Evolutionary conservation across 2,888 invertebrate genomes (phyloP).

Genomic region (Malthinus flaveolus): DNA sequence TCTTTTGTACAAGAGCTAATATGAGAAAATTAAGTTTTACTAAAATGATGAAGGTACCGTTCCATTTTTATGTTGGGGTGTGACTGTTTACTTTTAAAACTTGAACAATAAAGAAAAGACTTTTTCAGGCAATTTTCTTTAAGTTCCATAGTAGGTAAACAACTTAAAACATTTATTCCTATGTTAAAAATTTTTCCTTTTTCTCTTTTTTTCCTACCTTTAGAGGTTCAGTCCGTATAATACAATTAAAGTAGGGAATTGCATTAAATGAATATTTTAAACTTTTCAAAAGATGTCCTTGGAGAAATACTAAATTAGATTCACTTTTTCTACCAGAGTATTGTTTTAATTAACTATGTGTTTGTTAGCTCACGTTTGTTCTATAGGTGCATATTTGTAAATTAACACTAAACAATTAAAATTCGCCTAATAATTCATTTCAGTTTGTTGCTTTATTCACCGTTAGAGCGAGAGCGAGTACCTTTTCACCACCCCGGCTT

Average conservation of each 20-base stretch:
- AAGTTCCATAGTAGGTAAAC: constrained; percentile 33
- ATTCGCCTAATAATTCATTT: not conserved
- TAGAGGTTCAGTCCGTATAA: constrained; percentile 4
- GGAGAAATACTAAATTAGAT: not conserved
- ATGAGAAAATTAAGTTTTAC: constrained; percentile 48
- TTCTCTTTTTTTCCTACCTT: not conserved
- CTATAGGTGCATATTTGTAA: not conserved
- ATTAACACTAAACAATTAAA: no score
- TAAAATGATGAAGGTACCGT: constrained; percentile 41
- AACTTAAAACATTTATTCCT: constrained; percentile 33
- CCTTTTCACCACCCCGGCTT: no score
- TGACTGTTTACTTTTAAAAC: constrained; percentile 38
- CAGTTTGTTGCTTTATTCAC: not conserved
- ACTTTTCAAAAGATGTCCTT: not conserved
- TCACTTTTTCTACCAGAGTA: not conserved
- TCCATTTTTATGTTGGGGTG: constrained; percentile 32
- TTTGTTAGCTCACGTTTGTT: not conserved
- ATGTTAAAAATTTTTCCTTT: constrained; percentile 10
- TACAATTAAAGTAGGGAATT: constrained; percentile 13
- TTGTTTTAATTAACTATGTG: not conserved
- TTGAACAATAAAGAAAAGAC: constrained; percentile 32
- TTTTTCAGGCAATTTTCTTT: constrained; percentile 25
- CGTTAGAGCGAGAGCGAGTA: no score
- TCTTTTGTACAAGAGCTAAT: constrained; percentile 47
- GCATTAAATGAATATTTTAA: constrained; percentile 13